Evolutionary conservation across 1,140 invertebrate genomes (phyloP).

Genomic region (Pissodes strobi): DNA sequence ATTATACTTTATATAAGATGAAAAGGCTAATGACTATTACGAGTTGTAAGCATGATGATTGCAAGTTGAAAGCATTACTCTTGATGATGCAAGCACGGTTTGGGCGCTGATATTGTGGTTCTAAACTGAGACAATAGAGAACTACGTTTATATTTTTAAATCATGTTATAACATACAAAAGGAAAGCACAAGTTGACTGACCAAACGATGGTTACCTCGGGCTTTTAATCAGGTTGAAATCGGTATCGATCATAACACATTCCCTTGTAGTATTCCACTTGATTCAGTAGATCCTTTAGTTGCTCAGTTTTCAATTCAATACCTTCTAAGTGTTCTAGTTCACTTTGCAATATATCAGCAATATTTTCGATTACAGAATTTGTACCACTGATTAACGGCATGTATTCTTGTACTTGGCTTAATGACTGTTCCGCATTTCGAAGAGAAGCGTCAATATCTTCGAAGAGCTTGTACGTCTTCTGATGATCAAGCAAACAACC

Average conservation of each 20-base stretch:
- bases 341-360: background rate
- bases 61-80: too few relatives aligned
- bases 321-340: background rate
- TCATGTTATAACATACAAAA: too few relatives aligned
- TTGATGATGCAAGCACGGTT: too few relatives aligned
- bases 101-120: too few relatives aligned
- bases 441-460: background rate
- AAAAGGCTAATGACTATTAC: too few relatives aligned
- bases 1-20: too few relatives aligned
- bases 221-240: background rate
- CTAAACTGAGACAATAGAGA: too few relatives aligned
- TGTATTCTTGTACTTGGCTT: background rate
- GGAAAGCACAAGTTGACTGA: too few relatives aligned
- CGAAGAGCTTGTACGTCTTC: background rate
- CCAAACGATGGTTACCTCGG: too few relatives aligned
- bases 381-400: background rate
- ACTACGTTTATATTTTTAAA: too few relatives aligned
- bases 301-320: constrained; percentile 5
- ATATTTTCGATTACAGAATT: background rate
- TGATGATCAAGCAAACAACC: background rate
- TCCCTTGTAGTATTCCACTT: background rate
- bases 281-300: background rate
- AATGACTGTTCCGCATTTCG: background rate
- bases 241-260: background rate
- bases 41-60: too few relatives aligned